Base-by-base conservation (phyloP, 1,140 invertebrate species). In the Aphelenchoides avenae region DNA sequence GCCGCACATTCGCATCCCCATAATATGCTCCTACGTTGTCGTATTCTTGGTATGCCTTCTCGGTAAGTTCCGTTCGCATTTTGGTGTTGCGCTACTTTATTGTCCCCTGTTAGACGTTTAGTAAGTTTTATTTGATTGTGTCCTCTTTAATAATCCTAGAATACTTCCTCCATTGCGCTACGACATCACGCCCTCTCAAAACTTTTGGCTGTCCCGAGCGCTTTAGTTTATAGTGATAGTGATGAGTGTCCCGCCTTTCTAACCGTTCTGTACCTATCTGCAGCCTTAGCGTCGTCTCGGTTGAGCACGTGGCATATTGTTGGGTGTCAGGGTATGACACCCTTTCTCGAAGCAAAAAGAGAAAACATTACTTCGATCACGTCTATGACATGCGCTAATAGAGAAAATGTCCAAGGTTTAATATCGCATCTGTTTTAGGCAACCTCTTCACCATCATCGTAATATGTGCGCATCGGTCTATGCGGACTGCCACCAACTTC, bases 401-500 rank as follows among this genome's bases (percentile, higher is more conserved):
- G n/a, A n/a, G n/a, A n/a, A n/a, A n/a, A n/a, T n/a, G n/a, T n/a
- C n/a, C n/a, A n/a, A n/a, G n/a, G 2, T 56, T 13, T 0, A 20
- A 34, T 57, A 29, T 7, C n/a, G 11, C 26, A 11, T 0, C 26
- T 31, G 11, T 61, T 52, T 6, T 9, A 58, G 56, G 57, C 13
- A 60, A 60, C 49, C 30, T 36, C 22, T 62, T 60, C 15, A 60
- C 53, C 27, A 64, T 60, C 30, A 22, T 62, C 30, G 57, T 60
- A 18, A 60, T 60, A 18, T 31, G 39, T 61, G 57, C 44, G 24
- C 57, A 60, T 33, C 57, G 57, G n/a, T 64, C 57, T 18, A 60
- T 60, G 57, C 59, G 57, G n/a, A 87, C 86, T 31, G 86, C 87
- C 37, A 89, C 88, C 4, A 89, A 89, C 68, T 88, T 89, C 76